Evolutionary conservation across 2,888 invertebrate genomes (phyloP), one percentile per base, ranked within the genome.

Genomic region (Apocheima hispidaria): DNA sequence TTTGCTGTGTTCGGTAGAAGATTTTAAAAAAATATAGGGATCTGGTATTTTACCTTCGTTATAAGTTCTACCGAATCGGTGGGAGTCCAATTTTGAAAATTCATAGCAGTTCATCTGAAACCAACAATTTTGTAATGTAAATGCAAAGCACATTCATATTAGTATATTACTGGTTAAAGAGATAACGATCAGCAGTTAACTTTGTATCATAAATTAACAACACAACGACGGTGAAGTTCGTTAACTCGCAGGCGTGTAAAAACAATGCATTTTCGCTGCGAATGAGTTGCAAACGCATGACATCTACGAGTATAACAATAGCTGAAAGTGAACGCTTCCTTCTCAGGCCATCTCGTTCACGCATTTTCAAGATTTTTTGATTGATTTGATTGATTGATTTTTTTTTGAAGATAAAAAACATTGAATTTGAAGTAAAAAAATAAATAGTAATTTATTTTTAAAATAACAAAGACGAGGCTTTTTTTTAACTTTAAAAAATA

Each of bases 51-150:
- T 77, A 87, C 87, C 87, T 77, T 81, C 71, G 46, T 79, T 77
- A 52, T 76, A 71, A 50, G 75, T 71, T 71, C 75, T 73, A 53
- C 75, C 72, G 10, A 79, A 68, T 60, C 75, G 70, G 28, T 78
- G 74, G 28, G 71, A 71, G 41, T 71, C 71, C 23, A 75, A 50
- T 48, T 72, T 67, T 18, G 84, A 77, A 68, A 86, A 86, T 66
- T 88, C 88, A 59, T 81, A 82, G 68, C 90, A 90, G 73, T 83
- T 87, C 33, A 86, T 78, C 90, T 90, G 84, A 63, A 87, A 87
- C 68, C 65, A 64, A 38, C 10, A 18, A 20, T 18, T 38, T 10
- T 6, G n/a, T 6, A 36, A 16, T 36, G 16, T 16, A 35, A 35
- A n/a, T n/a, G 4, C 4, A 3, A 35, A 7, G 28, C 28, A 28